phyloP scores from a whole-genome alignment of 2,113 vertebrate genomes.

The Sprattus sprattus region DNA sequence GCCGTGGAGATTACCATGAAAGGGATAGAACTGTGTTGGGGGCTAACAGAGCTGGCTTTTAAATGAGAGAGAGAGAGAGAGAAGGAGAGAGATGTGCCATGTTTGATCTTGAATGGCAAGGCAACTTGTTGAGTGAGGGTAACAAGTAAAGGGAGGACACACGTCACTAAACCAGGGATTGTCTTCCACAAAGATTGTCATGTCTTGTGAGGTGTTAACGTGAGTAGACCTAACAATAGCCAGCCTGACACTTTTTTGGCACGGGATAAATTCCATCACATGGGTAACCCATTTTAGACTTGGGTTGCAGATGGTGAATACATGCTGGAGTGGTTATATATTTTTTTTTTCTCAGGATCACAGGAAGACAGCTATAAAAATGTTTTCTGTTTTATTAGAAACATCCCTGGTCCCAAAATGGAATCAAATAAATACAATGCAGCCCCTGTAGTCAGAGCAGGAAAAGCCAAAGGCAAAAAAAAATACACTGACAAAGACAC shows the following conservation, averaged over 20 bases:
- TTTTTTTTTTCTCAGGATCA: constrained; percentile 10
- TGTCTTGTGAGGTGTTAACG: background rate
- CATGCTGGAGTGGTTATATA: background rate
- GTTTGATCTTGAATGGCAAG: background rate
- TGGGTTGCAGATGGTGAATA: background rate
- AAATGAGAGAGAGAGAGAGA: background rate
- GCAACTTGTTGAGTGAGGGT: constrained; percentile 2
- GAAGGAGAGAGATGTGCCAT: background rate
- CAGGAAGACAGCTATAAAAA: constrained; percentile 13
- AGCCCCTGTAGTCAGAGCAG: background rate
- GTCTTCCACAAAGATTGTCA: background rate
- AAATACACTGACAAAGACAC: constrained; percentile 17
- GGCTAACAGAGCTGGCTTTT: constrained; percentile 16
- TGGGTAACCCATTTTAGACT: background rate
- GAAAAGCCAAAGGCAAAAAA: background rate
- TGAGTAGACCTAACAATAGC: background rate
- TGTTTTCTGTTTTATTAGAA: constrained; percentile 19
- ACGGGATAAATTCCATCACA: background rate
- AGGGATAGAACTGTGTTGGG: constrained; percentile 18
- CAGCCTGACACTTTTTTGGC: background rate
- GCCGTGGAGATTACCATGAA: constrained; percentile 49
- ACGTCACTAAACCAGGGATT: background rate
- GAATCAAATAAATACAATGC: background rate
- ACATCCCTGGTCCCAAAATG: background rate
- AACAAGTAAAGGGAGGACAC: background rate